phyloP scores from a whole-genome alignment of 2,797 vertebrate genomes.

The Hydrolagus colliei region DNA sequence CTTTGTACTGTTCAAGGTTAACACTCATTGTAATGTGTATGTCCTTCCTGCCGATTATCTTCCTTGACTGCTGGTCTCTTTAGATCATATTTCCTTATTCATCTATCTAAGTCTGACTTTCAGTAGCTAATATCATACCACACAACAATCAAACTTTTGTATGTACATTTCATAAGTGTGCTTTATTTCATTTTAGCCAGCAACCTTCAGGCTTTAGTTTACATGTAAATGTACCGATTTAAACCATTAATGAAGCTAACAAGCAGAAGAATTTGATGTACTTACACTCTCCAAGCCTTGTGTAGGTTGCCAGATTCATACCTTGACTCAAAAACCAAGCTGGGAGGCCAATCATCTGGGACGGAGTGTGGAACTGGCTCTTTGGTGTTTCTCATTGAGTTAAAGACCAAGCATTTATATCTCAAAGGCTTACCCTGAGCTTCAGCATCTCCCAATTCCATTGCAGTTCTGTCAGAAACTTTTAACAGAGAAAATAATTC shows the following conservation, averaged over 20 bases:
- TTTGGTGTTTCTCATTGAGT: slow-evolving; percentile 1
- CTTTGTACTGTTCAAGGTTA: background rate
- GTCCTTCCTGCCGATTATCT: background rate
- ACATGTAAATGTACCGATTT: background rate
- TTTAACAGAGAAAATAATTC: background rate
- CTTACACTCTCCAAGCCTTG: slow-evolving; percentile 23
- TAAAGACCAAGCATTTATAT: slow-evolving; percentile 19
- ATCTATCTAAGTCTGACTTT: background rate
- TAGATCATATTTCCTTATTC: background rate
- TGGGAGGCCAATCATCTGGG: slow-evolving; percentile 9
- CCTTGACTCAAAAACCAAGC: slow-evolving; percentile 27
- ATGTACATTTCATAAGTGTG: background rate
- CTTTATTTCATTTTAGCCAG: background rate
- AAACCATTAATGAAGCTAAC: background rate
- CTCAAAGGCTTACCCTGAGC: background rate
- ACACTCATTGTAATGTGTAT: background rate
- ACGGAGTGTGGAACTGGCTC: background rate
- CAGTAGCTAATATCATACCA: background rate
- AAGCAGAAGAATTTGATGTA: background rate
- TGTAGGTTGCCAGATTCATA: slow-evolving; percentile 29
- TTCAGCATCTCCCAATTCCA: background rate
- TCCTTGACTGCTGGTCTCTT: background rate
- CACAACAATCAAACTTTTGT: background rate
- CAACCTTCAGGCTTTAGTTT: background rate
- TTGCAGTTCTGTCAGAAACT: background rate